phyloP scores from a whole-genome alignment of 1,140 invertebrate genomes.

The Psilanteris sp. region DNA sequence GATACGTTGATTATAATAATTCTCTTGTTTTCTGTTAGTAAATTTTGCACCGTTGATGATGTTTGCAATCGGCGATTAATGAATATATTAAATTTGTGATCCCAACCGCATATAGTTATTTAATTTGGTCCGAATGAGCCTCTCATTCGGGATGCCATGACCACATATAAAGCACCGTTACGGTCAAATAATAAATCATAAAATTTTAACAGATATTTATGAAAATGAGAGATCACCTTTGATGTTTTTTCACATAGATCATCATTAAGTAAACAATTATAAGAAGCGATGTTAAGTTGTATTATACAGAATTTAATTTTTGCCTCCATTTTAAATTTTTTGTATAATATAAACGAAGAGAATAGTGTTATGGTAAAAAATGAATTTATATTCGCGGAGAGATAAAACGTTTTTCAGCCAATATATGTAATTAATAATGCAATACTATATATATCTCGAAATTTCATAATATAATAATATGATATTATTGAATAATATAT shows the following conservation, averaged over 20 bases:
- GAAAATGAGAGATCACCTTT: constrained; percentile 54
- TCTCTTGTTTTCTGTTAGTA: constrained; percentile 30
- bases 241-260: constrained; percentile 15
- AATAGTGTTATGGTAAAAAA: too few species aligned
- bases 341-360: too few species aligned
- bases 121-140: constrained; percentile 44
- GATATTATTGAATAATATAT: too few species aligned
- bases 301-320: too few species aligned
- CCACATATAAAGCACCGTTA: constrained; percentile 48
- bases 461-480: too few species aligned
- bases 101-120: constrained; percentile 43
- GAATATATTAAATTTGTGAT: constrained; percentile 51
- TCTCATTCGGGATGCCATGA: constrained; percentile 3
- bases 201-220: constrained; percentile 59
- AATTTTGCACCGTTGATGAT: constrained; percentile 36
- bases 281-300: not conserved
- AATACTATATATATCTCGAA: too few species aligned
- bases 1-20: constrained; percentile 16
- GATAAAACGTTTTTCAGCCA: too few species aligned
- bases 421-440: too few species aligned
- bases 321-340: too few species aligned
- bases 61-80: constrained; percentile 36
- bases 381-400: too few species aligned
- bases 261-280: constrained; percentile 46
- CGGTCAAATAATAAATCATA: constrained; percentile 42